phyloP scores from a whole-genome alignment of 2,113 vertebrate genomes.

The Cyanoramphus novaezelandiae region DNA sequence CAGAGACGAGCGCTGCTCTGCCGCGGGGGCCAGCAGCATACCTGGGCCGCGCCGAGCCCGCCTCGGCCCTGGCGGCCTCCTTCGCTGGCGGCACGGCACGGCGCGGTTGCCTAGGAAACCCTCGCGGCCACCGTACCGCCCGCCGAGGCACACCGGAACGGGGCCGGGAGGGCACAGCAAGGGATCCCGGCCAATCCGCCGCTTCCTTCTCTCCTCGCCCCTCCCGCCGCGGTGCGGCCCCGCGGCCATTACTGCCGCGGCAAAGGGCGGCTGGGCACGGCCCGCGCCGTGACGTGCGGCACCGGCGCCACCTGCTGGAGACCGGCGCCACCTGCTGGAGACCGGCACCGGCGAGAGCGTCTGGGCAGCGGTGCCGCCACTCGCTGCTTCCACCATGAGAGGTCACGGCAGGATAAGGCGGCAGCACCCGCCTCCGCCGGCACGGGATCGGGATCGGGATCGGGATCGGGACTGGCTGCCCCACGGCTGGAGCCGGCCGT shows the following conservation, averaged over 20 bases:
- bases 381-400: not conserved
- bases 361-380: not conserved
- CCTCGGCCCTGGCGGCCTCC: not conserved
- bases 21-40: not conserved
- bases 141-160: not conserved
- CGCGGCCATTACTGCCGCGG: not conserved
- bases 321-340: not conserved
- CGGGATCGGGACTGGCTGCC: not conserved
- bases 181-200: not conserved
- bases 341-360: accelerated
- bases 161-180: not conserved
- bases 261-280: not conserved
- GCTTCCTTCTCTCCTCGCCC: not conserved
- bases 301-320: not conserved
- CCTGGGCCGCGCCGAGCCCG: not conserved
- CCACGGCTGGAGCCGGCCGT: not conserved
- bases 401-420: not conserved
- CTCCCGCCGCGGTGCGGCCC: not conserved
- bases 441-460: not conserved
- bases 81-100: not conserved
- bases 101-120: slow-evolving; percentile 24
- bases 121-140: slow-evolving; percentile 22
- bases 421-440: not conserved
- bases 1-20: not conserved
- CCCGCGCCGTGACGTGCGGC: too few species aligned